Conservation (phyloP, 2,113 vertebrate genomes). For the Tragelaphus scriptus region DNA sequence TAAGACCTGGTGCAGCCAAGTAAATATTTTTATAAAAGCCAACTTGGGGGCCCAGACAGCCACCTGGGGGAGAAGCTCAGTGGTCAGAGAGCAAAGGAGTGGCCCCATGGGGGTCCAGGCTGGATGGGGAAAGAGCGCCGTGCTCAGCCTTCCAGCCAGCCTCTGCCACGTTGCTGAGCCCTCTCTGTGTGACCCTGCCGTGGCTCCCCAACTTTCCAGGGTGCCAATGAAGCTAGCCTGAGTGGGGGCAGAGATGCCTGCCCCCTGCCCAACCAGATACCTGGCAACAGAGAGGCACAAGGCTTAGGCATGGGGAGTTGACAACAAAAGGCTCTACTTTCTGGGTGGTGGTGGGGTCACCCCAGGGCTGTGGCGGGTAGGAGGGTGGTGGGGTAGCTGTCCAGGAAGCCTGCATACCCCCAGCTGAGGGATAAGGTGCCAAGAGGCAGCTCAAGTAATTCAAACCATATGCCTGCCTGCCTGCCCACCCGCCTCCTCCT, state of each 20-base stretch:
- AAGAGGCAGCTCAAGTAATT: constrained; percentile 21
- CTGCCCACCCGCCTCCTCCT: not conserved
- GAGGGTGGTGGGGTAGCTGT: not conserved
- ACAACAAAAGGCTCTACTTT: not conserved
- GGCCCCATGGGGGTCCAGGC: not conserved
- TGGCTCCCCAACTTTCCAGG: not conserved
- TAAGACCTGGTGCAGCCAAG: not conserved
- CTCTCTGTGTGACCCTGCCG: not conserved
- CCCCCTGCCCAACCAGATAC: not conserved
- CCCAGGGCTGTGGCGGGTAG: not conserved
- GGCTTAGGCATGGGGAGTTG: not conserved
- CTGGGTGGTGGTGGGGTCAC: not conserved
- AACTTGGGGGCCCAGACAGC: not conserved
- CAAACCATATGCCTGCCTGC: constrained; percentile 17
- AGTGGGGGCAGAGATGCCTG: not conserved
- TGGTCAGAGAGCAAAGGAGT: not conserved
- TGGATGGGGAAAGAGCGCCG: not conserved
- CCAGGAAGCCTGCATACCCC: not conserved
- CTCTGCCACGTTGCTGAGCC: not conserved
- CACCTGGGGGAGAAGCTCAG: not conserved
- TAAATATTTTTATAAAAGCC: not conserved
- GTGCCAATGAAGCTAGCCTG: not conserved
- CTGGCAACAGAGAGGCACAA: not conserved
- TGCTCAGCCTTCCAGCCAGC: not conserved
- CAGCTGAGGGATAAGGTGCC: not conserved